Conservation (phyloP, 2,113 vertebrate genomes). For the Pseudorasbora parva region DNA sequence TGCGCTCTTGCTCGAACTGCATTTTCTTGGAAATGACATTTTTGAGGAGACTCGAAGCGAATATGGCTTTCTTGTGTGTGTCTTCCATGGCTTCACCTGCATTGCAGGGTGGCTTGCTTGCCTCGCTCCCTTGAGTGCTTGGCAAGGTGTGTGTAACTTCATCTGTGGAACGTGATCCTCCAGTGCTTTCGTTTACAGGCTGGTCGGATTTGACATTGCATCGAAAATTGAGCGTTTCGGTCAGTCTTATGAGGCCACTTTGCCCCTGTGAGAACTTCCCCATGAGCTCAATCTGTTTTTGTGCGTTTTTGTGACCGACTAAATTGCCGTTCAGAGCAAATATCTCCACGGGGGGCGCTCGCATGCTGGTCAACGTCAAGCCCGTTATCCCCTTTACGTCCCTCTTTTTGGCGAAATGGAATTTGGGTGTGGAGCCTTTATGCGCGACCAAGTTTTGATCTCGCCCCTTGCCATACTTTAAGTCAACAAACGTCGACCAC, state of each 20-base stretch:
- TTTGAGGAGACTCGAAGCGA: conserved; percentile 92
- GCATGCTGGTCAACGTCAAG: conserved; percentile 62
- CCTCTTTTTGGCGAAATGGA: conserved; percentile 65
- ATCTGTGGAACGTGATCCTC: conserved; percentile 79
- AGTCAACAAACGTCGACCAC: conserved; percentile 90
- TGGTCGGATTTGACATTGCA: conserved; percentile 80
- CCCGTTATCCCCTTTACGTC: conserved; percentile 66
- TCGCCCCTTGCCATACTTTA: conserved; percentile 80
- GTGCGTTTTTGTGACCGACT: conserved; percentile 54
- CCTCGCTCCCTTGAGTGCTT: conserved; percentile 66
- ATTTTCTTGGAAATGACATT: conserved; percentile 98
- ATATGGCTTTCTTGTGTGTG: conserved; percentile 86
- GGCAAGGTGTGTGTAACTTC: conserved; percentile 76
- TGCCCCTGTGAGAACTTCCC: conserved; percentile 72
- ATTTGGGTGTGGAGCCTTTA: conserved; percentile 64
- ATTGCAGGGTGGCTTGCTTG: conserved; percentile 62
- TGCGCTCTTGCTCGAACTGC: conserved; percentile 94
- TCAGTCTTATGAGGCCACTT: conserved; percentile 81
- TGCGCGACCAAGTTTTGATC: conserved; percentile 64
- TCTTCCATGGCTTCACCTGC: conserved; percentile 74
- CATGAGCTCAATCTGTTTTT: conserved; percentile 70
- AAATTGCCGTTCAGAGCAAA: conserved; percentile 68
- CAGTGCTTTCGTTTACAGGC: conserved; percentile 67
- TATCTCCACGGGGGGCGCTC: conserved; percentile 76
- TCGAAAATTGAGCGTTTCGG: conserved; percentile 82